Percentiles rank a stretch among this genome's conserved stretches.
Evolutionary conservation across 2,113 vertebrate genomes (phyloP).

Genomic region (Myanophis thanlyinensis): DNA sequence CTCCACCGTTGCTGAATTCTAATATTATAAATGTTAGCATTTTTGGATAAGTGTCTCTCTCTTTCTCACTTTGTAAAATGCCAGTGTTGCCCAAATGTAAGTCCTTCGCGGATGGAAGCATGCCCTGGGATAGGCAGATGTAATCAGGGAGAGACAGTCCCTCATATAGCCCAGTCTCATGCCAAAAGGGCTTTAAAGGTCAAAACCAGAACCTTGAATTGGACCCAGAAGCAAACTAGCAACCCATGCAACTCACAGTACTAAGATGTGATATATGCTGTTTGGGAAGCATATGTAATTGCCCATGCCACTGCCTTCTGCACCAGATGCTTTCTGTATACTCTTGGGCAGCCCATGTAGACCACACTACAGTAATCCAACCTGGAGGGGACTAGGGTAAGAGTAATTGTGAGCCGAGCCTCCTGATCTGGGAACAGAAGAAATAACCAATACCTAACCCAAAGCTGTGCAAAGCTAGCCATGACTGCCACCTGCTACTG

Average conservation of each 20-base stretch:
- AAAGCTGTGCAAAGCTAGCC: not conserved
- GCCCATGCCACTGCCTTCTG: not conserved
- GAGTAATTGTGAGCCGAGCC: not conserved
- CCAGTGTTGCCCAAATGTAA: not conserved
- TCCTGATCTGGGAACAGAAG: not conserved
- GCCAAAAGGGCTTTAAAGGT: not conserved
- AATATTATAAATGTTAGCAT: not conserved
- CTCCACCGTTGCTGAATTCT: not conserved
- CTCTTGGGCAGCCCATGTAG: not conserved
- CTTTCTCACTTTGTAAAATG: not conserved
- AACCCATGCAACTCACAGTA: not conserved
- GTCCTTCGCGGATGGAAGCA: not conserved
- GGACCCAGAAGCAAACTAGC: not conserved
- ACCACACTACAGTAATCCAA: not conserved
- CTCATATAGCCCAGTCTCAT: not conserved
- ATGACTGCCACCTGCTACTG: not conserved
- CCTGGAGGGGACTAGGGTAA: not conserved
- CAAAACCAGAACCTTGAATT: not conserved
- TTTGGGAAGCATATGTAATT: not conserved
- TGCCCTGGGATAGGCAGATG: too few relatives aligned
- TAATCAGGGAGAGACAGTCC: too few relatives aligned
- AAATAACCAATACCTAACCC: not conserved
- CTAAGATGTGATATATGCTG: not conserved
- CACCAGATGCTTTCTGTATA: not conserved
- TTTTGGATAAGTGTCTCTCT: not conserved